phyloP scores from a whole-genome alignment of 2,797 vertebrate species.

The Sparus aurata region DNA sequence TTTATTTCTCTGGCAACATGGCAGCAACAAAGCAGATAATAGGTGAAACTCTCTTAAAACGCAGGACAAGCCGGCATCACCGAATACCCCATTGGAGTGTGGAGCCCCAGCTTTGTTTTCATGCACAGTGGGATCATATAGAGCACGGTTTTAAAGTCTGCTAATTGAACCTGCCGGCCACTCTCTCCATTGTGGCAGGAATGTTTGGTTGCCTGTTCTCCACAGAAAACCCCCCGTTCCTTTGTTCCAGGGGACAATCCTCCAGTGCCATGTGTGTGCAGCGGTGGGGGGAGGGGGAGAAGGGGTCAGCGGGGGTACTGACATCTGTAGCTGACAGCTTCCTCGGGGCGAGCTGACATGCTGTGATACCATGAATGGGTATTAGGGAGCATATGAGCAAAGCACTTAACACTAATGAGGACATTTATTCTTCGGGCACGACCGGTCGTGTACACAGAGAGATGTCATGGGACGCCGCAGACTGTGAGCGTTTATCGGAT shows the following conservation, averaged over 20 bases:
- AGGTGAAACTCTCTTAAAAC: conserved; percentile 73
- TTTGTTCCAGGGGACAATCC: conserved; percentile 82
- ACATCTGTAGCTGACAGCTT: conserved; percentile 86
- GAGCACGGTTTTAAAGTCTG: conserved; percentile 65
- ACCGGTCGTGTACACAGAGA: background rate
- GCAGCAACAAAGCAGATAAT: conserved; percentile 67
- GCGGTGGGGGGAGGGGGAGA: conserved; percentile 66
- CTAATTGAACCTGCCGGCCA: conserved; percentile 79
- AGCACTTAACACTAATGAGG: conserved; percentile 68
- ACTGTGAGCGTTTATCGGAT: background rate
- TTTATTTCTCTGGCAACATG: conserved; percentile 60
- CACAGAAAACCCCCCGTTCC: conserved; percentile 63
- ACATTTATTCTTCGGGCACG: conserved; percentile 40
- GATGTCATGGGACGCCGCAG: background rate
- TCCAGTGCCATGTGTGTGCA: conserved; percentile 71
- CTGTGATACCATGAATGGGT: conserved; percentile 69
- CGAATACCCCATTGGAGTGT: conserved; percentile 14
- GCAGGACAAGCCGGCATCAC: conserved; percentile 22
- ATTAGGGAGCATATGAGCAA: conserved; percentile 65
- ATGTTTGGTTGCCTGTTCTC: conserved; percentile 79
- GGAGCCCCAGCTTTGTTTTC: conserved; percentile 59
- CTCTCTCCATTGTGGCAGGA: conserved; percentile 81
- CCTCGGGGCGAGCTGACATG: conserved; percentile 71
- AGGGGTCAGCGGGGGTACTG: conserved; percentile 78
- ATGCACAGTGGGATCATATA: conserved; percentile 40